phyloP scores from a whole-genome alignment of 1,140 invertebrate species.

The Hydropsyche tenuis region DNA sequence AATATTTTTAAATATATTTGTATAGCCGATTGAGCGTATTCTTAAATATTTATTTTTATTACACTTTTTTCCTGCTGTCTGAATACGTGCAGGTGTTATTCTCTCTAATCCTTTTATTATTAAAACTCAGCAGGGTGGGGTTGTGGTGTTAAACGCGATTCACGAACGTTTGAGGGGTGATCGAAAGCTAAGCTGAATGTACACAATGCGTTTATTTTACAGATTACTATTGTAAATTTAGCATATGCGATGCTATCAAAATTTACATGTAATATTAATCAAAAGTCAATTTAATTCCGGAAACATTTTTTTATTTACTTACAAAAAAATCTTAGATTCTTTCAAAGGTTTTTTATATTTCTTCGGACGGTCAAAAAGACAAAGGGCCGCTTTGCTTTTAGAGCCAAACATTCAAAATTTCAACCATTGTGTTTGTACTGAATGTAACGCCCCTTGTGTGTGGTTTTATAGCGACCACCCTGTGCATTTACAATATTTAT shows the following conservation, averaged over 20 bases:
- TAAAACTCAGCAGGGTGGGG: constrained; percentile 19
- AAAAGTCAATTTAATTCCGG: background rate
- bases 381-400: constrained; percentile 34
- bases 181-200: constrained; percentile 19
- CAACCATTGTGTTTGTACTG: constrained; percentile 35
- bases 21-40: no score
- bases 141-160: constrained; percentile 30
- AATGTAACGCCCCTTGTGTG: constrained; percentile 13
- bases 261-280: background rate
- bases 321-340: background rate
- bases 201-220: background rate
- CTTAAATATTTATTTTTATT: constrained; percentile 16
- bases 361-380: background rate
- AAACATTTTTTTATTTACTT: background rate
- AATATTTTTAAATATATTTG: constrained; percentile 13
- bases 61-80: background rate
- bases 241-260: background rate
- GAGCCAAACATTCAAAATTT: constrained; percentile 40
- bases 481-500: constrained; percentile 35
- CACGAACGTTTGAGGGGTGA: constrained; percentile 16
- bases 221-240: background rate
- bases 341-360: background rate
- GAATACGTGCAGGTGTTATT: constrained; percentile 24
- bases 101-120: constrained; percentile 35
- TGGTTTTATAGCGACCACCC: constrained; percentile 32